Percentiles rank a stretch among this genome's conserved stretches.
Conservation (phyloP, 2,888 invertebrate species). For the Coelinius sp. region DNA sequence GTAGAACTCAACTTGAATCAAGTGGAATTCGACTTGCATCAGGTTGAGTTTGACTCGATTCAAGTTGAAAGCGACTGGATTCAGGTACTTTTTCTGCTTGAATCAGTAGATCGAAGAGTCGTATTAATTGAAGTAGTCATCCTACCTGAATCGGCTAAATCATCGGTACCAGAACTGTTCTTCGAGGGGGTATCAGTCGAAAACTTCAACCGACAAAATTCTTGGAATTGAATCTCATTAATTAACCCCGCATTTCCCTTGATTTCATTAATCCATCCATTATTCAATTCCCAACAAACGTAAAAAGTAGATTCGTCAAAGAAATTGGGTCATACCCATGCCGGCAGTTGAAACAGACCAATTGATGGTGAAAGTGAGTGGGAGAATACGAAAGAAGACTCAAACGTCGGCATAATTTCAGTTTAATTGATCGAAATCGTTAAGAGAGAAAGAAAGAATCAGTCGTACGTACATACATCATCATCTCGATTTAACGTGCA, state of each 20-base stretch:
- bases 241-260: neutral
- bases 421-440: slow-evolving; percentile 68
- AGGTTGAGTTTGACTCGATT: no score
- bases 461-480: neutral
- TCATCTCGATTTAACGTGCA: slow-evolving; percentile 1
- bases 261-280: neutral
- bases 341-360: slow-evolving; percentile 19
- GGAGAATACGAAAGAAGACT: slow-evolving; percentile 29
- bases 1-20: no score
- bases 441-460: slow-evolving; percentile 47
- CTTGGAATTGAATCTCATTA: no score
- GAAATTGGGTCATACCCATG: slow-evolving; percentile 15
- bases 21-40: no score
- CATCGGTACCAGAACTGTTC: no score
- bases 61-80: no score
- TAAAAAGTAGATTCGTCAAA: neutral
- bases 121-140: no score
- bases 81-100: no score
- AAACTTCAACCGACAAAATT: no score
- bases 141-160: no score
- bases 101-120: no score
- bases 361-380: slow-evolving; percentile 23
- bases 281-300: neutral
- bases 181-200: no score
- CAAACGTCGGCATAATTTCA: slow-evolving; percentile 45